phyloP scores from a whole-genome alignment of 2,113 vertebrate genomes.

The Bujurquina vittata region DNA sequence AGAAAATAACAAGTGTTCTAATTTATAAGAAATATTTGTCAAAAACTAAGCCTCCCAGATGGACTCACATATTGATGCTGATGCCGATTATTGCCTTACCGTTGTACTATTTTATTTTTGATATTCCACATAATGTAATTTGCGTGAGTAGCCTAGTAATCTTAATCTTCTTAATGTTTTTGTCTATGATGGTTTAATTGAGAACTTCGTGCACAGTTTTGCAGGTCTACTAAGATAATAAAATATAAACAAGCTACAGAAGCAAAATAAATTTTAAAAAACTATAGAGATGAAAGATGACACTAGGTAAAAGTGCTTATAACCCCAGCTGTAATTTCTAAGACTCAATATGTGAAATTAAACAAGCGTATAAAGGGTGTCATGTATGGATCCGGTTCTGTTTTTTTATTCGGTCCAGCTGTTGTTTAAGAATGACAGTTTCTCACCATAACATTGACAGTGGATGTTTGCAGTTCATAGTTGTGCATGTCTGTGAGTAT shows the following conservation, averaged over 20 bases:
- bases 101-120: neutral
- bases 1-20: neutral
- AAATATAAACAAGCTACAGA: neutral
- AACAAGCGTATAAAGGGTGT: neutral
- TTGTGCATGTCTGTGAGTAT: conserved; percentile 26
- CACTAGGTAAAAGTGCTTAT: neutral
- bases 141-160: neutral
- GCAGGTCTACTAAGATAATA: neutral
- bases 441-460: conserved; percentile 47
- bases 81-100: neutral
- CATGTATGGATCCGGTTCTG: conserved; percentile 42
- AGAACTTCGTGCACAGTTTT: neutral
- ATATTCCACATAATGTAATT: neutral
- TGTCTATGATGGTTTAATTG: neutral
- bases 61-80: neutral
- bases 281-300: neutral
- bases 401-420: conserved; percentile 58
- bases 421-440: conserved; percentile 29
- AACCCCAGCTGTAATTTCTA: neutral
- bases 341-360: neutral
- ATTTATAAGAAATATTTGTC: neutral
- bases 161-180: neutral
- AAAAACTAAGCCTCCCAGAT: rapidly evolving
- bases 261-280: neutral
- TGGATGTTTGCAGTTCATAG: conserved; percentile 26